Evolutionary conservation across 2,888 invertebrate species (phyloP).

Genomic region (Strigamia maritima): DNA sequence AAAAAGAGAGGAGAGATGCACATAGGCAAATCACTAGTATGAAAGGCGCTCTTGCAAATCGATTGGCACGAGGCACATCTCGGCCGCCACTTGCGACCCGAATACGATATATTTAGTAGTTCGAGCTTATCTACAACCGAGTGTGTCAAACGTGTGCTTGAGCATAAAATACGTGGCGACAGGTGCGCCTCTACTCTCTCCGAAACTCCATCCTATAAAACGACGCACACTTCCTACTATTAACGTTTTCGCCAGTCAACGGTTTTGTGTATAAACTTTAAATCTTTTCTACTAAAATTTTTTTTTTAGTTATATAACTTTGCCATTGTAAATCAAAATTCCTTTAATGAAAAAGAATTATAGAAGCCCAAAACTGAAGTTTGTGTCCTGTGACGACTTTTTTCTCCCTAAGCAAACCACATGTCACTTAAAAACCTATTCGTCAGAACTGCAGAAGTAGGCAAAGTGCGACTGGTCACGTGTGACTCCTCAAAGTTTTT

Average conservation of each 20-base stretch:
- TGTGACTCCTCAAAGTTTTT: too few species aligned
- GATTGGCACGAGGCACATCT: conserved; percentile 22
- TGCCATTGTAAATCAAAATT: too few species aligned
- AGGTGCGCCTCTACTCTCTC: neutral
- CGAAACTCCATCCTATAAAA: neutral
- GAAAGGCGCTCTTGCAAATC: conserved; percentile 19
- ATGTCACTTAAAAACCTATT: neutral
- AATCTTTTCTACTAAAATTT: too few species aligned
- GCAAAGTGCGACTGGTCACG: too few species aligned
- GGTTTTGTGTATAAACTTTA: neutral
- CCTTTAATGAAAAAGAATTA: too few species aligned
- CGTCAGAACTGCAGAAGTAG: too few species aligned
- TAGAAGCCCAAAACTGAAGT: too few species aligned
- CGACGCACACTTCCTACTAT: neutral
- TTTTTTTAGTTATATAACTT: too few species aligned
- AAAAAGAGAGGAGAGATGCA: neutral
- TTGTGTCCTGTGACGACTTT: neutral
- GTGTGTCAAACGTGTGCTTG: conserved; percentile 28
- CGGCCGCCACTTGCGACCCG: conserved; percentile 24
- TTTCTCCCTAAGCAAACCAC: neutral
- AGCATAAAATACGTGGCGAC: conserved; percentile 31
- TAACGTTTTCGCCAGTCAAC: neutral
- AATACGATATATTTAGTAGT: conserved; percentile 32
- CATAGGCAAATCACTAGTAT: conserved; percentile 21
- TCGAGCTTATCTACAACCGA: conserved; percentile 22